Base-by-base conservation (phyloP, 1,140 invertebrate genomes). In the Bursaphelenchus mucronatus region DNA sequence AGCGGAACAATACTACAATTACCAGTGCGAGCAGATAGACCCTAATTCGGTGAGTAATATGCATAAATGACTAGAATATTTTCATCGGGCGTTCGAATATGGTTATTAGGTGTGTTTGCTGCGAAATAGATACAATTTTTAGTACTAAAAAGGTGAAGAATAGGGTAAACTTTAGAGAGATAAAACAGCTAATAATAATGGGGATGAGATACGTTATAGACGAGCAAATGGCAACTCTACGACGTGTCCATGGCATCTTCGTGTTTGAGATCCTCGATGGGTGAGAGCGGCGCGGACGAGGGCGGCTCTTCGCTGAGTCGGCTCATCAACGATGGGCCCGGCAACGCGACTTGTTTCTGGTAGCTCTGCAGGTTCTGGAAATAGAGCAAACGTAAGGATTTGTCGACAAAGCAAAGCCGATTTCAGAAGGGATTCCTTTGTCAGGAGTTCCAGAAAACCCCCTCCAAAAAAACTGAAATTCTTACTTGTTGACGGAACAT, bases 181-280 rank as follows among this genome's bases (percentile, higher is more conserved):
- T 10, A 52, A 30, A n/a, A 52, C 21, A 52, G 47, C 40, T 11
- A n/a, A 13, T 11, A 13, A 39, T 6, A n/a, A 5, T n/a, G 5
- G 30, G 30, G 30, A 15, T 15, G 17, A 52, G 40, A 52, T 30
- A 52, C 21, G 10, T 21, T 52, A 13, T 52, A 52, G 19, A 30
- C 40, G 19, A 52, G 51, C 40, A 39, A 21, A 52, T 52, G 13
- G 10, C 40, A 53, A 43, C 15, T 56, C 69, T 57, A 70, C 11
- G 55, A 55, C n/a, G 53, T 68, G 49, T 71, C 69, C 69, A 71
- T 71, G 45, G 52, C 55, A 55, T 71, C 69, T 57, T 71, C 69
- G 13, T 30, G 15, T 41, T 69, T 69, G 39, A 72, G 17, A 47
- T 71, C 69, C 50, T 71, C 69, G 44, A 71, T 71, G 11, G 69